These are phyloP conservation scores for Oenanthe melanoleuca DNA, from an alignment of 2,113 vertebrate genomes.

Conservation along the genomic window DNA sequence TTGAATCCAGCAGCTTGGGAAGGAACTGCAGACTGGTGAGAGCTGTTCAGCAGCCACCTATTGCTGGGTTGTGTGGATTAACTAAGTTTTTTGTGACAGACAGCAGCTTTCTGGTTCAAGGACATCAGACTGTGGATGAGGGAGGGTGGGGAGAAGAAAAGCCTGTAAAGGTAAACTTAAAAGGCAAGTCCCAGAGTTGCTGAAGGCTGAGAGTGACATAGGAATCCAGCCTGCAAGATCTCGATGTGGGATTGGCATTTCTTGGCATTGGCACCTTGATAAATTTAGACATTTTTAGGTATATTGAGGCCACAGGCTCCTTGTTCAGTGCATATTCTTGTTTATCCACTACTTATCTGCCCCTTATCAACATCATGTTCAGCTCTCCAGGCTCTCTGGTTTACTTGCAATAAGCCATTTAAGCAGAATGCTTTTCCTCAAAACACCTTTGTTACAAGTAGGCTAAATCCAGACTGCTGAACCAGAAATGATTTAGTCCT, in stretches of 20 bases:
- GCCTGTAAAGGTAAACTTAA: not conserved
- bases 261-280: not conserved
- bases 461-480: constrained; percentile 46
- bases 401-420: constrained; percentile 30
- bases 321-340: not conserved
- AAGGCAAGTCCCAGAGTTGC: rapidly evolving
- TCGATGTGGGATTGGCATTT: rapidly evolving
- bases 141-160: not conserved
- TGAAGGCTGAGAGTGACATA: not conserved
- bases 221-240: not conserved
- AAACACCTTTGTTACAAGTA: constrained; percentile 53
- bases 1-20: not conserved
- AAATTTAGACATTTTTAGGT: not conserved
- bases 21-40: not conserved
- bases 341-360: not conserved
- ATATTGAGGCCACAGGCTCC: not conserved
- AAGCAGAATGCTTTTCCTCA: constrained; percentile 18
- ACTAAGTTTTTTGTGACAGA: not conserved
- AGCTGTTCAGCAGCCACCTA: not conserved
- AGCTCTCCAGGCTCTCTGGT: not conserved
- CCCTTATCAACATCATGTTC: not conserved
- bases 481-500: constrained; percentile 10
- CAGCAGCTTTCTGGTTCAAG: not conserved
- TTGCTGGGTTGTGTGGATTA: not conserved
- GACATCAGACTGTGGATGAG: not conserved